Conservation (phyloP, 2,888 invertebrate genomes). For the Caenorhabditis becei region DNA sequence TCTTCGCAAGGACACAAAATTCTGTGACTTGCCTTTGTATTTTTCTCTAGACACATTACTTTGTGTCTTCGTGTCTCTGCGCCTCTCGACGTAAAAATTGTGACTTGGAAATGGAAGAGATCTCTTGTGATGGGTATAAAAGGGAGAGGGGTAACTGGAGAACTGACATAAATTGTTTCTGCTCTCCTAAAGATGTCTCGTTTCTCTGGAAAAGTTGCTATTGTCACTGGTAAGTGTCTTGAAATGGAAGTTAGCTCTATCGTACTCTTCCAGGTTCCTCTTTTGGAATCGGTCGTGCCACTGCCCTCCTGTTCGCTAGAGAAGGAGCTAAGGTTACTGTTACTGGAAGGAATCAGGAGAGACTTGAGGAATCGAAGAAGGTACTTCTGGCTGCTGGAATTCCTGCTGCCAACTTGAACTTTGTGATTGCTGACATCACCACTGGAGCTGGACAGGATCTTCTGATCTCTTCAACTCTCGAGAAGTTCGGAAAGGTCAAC, state of each 20-base stretch:
- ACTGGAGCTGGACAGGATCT: slow-evolving; percentile 33
- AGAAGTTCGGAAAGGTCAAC: slow-evolving; percentile 52
- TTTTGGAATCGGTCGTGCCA: slow-evolving; percentile 64
- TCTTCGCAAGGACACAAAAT: too few species aligned
- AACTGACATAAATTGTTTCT: neutral
- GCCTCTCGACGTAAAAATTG: too few species aligned
- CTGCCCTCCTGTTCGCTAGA: slow-evolving; percentile 59
- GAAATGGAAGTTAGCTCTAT: too few species aligned
- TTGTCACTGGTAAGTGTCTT: slow-evolving; percentile 25
- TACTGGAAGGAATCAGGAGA: slow-evolving; percentile 57
- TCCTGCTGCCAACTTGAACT: slow-evolving; percentile 10
- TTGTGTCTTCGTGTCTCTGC: too few species aligned
- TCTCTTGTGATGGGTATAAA: neutral
- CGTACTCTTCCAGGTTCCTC: slow-evolving; percentile 48
- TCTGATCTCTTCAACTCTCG: slow-evolving; percentile 38
- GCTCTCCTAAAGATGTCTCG: slow-evolving; percentile 17
- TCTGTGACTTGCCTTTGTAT: too few species aligned
- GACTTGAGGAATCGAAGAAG: slow-evolving; percentile 50
- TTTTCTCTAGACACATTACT: too few species aligned
- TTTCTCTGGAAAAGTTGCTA: slow-evolving; percentile 38
- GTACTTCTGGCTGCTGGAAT: slow-evolving; percentile 32
- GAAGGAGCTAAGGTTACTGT: slow-evolving; percentile 66
- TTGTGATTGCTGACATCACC: slow-evolving; percentile 40
- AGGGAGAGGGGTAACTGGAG: neutral
- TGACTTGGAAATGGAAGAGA: too few species aligned